These are phyloP conservation scores for Antheraea mylitta DNA, from an alignment of 1,140 invertebrate genomes.

Conservation along the genomic window DNA sequence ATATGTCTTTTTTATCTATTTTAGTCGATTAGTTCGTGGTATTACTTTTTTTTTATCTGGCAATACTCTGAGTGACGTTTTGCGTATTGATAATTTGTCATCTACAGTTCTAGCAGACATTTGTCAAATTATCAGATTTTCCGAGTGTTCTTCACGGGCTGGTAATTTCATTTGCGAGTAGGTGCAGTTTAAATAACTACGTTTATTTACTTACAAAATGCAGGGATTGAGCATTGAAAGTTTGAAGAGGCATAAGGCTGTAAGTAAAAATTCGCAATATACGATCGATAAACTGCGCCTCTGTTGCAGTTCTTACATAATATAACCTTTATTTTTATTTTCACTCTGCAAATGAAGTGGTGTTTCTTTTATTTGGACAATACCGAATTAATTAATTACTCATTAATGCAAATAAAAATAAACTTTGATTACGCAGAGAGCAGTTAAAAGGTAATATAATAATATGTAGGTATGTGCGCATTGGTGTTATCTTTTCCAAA, in stretches of 20 bases:
- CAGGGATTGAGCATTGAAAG: slow-evolving; percentile 63
- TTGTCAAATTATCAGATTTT: slow-evolving; percentile 6
- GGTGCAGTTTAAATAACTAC: neutral
- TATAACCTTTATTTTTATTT: slow-evolving; percentile 49
- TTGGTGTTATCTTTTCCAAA: too few species aligned
- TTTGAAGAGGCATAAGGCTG: slow-evolving; percentile 71
- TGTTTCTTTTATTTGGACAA: too few species aligned
- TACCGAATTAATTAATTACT: too few species aligned
- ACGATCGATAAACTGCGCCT: slow-evolving; percentile 14
- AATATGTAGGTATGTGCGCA: too few species aligned
- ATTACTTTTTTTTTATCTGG: neutral
- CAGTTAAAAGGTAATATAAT: too few species aligned
- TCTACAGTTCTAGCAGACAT: slow-evolving; percentile 1
- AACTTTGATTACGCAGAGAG: too few species aligned
- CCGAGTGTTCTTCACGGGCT: slow-evolving; percentile 10
- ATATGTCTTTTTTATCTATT: slow-evolving; percentile 2
- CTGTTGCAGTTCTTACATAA: slow-evolving; percentile 61
- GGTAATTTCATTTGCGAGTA: neutral
- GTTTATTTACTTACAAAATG: slow-evolving; percentile 40
- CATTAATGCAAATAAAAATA: too few species aligned
- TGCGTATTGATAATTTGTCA: slow-evolving; percentile 8
- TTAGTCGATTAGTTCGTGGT: slow-evolving; percentile 11
- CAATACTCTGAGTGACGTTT: too few species aligned
- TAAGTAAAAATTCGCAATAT: slow-evolving; percentile 41
- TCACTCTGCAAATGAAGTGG: neutral